Evolutionary conservation across 2,113 vertebrate genomes (phyloP).

Genomic region (Pycnonotus jocosus): DNA sequence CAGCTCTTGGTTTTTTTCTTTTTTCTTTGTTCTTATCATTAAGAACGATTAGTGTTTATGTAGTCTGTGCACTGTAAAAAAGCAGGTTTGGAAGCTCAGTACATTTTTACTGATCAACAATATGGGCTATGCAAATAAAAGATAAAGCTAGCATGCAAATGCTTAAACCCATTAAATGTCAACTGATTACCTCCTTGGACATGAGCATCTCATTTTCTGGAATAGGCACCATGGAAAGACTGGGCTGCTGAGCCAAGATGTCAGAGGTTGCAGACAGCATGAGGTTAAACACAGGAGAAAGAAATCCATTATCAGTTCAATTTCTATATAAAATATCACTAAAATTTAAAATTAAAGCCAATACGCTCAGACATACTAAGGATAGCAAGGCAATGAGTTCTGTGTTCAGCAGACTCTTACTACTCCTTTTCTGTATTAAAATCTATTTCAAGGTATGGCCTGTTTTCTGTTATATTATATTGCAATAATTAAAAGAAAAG

Average conservation of each 20-base stretch:
- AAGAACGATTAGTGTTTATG: background rate
- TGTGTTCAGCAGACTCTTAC: background rate
- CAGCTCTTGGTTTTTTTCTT: background rate
- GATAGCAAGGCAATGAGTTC: background rate
- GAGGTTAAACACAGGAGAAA: background rate
- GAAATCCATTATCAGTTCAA: background rate
- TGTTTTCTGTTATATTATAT: background rate
- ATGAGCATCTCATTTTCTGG: slow-evolving; percentile 74
- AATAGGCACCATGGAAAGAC: slow-evolving; percentile 74
- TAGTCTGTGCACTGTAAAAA: background rate
- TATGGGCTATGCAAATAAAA: background rate
- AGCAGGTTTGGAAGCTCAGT: background rate
- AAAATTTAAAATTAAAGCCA: background rate
- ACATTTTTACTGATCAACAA: background rate
- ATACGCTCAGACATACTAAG: background rate
- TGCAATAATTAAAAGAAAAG: background rate
- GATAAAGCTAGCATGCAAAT: background rate
- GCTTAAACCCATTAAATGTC: background rate
- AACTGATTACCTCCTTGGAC: slow-evolving; percentile 70
- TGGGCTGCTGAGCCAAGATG: slow-evolving; percentile 56
- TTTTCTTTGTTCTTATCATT: background rate
- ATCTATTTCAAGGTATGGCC: background rate
- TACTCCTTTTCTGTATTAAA: background rate
- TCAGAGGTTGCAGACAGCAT: background rate
- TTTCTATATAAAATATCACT: background rate